Evolutionary conservation across 2,113 vertebrate genomes (phyloP).

Genomic region (Turnix velox): DNA sequence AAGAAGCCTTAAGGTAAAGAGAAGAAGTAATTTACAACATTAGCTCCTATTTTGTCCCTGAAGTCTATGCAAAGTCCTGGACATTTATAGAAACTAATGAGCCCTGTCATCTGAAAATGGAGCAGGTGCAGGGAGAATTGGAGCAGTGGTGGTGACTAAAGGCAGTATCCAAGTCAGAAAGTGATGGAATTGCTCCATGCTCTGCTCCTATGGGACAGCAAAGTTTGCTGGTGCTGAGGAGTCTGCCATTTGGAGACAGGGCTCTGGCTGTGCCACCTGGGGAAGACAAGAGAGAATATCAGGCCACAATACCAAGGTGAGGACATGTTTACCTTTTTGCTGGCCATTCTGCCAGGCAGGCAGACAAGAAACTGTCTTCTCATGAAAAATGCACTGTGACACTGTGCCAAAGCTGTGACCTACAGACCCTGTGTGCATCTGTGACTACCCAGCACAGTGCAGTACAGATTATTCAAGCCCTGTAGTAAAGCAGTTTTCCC

Average conservation of each 20-base stretch:
- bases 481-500: not conserved
- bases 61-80: not conserved
- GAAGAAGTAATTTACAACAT: not conserved
- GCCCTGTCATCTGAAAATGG: not conserved
- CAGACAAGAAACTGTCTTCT: not conserved
- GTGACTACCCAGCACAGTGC: fast-evolving
- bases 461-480: not conserved
- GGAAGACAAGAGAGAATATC: fast-evolving
- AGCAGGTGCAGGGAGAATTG: not conserved
- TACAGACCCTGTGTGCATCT: fast-evolving
- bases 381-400: fast-evolving
- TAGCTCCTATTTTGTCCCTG: not conserved
- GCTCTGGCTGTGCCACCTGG: not conserved
- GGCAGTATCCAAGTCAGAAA: not conserved
- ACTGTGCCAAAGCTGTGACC: fast-evolving
- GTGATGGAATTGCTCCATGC: not conserved
- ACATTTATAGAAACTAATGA: slow-evolving; percentile 1
- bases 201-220: not conserved
- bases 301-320: too few species aligned
- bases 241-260: not conserved
- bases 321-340: not conserved
- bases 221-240: fast-evolving
- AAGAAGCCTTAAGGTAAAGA: not conserved
- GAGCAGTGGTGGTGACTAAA: not conserved
- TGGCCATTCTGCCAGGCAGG: not conserved